Evolutionary conservation across 2,888 invertebrate genomes (phyloP).

Genomic region (Masnerella sp.): DNA sequence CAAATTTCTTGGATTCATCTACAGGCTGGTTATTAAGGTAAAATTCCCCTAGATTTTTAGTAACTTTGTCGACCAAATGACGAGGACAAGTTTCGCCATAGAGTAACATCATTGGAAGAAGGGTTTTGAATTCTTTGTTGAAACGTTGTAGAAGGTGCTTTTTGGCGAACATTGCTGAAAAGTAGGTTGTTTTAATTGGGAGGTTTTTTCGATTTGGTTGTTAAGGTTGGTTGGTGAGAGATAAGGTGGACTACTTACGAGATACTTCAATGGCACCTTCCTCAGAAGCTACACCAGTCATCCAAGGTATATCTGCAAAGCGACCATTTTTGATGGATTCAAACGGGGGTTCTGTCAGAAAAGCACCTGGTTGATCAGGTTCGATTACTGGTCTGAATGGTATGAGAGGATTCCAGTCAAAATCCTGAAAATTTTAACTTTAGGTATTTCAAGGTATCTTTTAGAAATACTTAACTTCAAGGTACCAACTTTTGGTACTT

Average conservation of each 20-base stretch:
- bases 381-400: slow-evolving; percentile 89
- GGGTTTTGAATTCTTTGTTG: slow-evolving; percentile 79
- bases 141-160: slow-evolving; percentile 80
- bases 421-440: slow-evolving; percentile 81
- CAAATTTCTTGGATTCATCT: slow-evolving; percentile 77
- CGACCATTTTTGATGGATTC: slow-evolving; percentile 78
- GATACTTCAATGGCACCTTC: slow-evolving; percentile 86
- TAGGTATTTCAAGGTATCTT: too few relatives aligned
- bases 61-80: slow-evolving; percentile 75
- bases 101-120: slow-evolving; percentile 82
- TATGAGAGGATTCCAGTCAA: slow-evolving; percentile 89
- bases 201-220: background rate
- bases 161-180: slow-evolving; percentile 69
- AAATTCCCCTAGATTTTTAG: slow-evolving; percentile 79
- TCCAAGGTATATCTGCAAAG: slow-evolving; percentile 82
- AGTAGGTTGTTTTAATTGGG: background rate
- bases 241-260: slow-evolving; percentile 79
- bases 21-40: slow-evolving; percentile 80
- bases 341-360: slow-evolving; percentile 83
- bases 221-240: too few relatives aligned
- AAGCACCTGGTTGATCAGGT: slow-evolving; percentile 83
- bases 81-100: slow-evolving; percentile 80
- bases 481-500: too few relatives aligned
- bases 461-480: too few relatives aligned
- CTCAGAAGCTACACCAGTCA: slow-evolving; percentile 85